Conservation (phyloP, 2,113 vertebrate species). For the Tinamus guttatus region DNA sequence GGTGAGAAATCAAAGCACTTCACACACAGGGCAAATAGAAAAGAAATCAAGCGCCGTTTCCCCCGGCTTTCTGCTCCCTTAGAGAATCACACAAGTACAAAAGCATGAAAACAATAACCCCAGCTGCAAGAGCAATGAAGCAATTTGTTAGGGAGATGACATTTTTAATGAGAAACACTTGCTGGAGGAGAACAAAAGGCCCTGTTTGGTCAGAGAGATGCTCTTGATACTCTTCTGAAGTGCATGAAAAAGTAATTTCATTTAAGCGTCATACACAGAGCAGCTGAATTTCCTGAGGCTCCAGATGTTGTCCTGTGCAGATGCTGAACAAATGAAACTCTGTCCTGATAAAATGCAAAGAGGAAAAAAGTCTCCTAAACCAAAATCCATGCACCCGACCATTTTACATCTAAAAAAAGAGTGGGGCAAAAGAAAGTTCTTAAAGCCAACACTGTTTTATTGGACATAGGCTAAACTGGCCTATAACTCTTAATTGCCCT, state of each 20-base stretch:
- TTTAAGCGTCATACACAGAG: slow-evolving; percentile 80
- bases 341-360: slow-evolving; percentile 68
- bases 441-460: background rate
- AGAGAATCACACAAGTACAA: slow-evolving; percentile 72
- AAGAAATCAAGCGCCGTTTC: background rate
- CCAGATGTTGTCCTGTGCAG: slow-evolving; percentile 89
- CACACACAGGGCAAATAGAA: background rate
- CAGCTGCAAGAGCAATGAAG: slow-evolving; percentile 84
- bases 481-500: background rate
- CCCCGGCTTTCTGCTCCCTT: slow-evolving; percentile 56
- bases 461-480: background rate
- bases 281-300: slow-evolving; percentile 85
- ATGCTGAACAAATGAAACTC: slow-evolving; percentile 85
- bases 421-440: slow-evolving; percentile 1
- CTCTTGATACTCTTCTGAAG: slow-evolving; percentile 88
- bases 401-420: slow-evolving; percentile 43
- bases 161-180: slow-evolving; percentile 93
- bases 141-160: slow-evolving; percentile 91
- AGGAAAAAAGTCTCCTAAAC: slow-evolving; percentile 32
- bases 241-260: slow-evolving; percentile 88
- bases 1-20: background rate
- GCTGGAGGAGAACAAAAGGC: slow-evolving; percentile 85
- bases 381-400: slow-evolving; percentile 24
- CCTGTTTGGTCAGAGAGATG: slow-evolving; percentile 79
- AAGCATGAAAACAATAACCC: slow-evolving; percentile 75